phyloP scores from a whole-genome alignment of 2,888 invertebrate genomes.

The Calliopum simillimum region DNA sequence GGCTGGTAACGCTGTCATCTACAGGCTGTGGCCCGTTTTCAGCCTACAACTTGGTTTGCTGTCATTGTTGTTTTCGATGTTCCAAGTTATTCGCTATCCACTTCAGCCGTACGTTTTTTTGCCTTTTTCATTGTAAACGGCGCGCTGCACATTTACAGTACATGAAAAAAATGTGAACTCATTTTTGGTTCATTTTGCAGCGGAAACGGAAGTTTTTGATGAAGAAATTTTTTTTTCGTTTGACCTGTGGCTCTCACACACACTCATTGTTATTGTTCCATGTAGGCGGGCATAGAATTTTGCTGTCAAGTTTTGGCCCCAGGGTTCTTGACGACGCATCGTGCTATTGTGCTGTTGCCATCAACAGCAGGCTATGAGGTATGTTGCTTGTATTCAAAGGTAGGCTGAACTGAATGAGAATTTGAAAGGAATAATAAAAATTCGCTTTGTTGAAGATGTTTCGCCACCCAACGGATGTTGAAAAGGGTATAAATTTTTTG shows the following conservation, averaged over 20 bases:
- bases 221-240: conserved; percentile 4
- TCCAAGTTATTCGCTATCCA: too few species aligned
- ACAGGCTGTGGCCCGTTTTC: background rate
- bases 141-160: conserved; percentile 10
- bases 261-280: background rate
- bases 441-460: too few species aligned
- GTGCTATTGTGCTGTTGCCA: too few species aligned
- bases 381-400: too few species aligned
- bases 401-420: too few species aligned
- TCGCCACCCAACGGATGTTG: too few species aligned
- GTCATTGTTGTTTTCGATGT: background rate
- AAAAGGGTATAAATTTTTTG: too few species aligned
- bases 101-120: too few species aligned
- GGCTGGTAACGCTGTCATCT: background rate
- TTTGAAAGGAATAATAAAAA: too few species aligned
- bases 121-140: too few species aligned
- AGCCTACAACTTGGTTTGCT: background rate
- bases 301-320: background rate
- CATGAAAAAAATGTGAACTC: conserved; percentile 13
- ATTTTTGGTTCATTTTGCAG: conserved; percentile 9
- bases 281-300: background rate
- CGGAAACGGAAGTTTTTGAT: conserved; percentile 20
- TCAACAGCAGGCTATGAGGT: too few species aligned
- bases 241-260: background rate
- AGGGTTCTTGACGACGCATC: background rate